Percentiles rank a stretch among this genome's conserved stretches.
These are phyloP conservation scores for Lepas anatifera DNA, from an alignment of 2,888 invertebrate species.

Conservation along the genomic window DNA sequence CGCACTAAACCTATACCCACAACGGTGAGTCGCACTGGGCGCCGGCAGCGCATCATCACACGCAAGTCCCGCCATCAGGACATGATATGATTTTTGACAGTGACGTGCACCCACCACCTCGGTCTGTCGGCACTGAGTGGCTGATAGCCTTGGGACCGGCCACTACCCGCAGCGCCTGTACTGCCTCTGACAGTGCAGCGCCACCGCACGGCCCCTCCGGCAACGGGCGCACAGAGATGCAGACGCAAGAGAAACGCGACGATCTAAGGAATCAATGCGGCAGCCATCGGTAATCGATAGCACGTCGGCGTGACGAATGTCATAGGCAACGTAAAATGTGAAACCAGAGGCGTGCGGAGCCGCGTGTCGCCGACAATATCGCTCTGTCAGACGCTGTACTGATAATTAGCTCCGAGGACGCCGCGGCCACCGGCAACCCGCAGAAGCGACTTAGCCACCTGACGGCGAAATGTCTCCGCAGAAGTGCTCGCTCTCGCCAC, in stretches of 20 bases:
- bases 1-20: constrained; percentile 15
- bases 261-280: neutral
- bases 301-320: neutral
- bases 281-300: neutral
- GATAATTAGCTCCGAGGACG: neutral
- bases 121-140: neutral
- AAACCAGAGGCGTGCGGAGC: too few relatives aligned
- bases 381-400: neutral
- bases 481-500: too few relatives aligned
- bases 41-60: neutral
- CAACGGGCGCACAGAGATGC: too few relatives aligned
- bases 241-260: too few relatives aligned
- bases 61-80: too few relatives aligned
- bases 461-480: neutral
- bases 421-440: neutral
- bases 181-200: neutral
- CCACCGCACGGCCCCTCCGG: too few relatives aligned
- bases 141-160: constrained; percentile 1
- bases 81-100: too few relatives aligned
- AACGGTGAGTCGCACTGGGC: neutral
- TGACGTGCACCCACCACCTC: neutral
- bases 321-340: neutral
- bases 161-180: neutral
- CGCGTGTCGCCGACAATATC: neutral
- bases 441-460: neutral